Conservation (phyloP, 2,888 invertebrate genomes). For the Harpagoxenus sublaevis region DNA sequence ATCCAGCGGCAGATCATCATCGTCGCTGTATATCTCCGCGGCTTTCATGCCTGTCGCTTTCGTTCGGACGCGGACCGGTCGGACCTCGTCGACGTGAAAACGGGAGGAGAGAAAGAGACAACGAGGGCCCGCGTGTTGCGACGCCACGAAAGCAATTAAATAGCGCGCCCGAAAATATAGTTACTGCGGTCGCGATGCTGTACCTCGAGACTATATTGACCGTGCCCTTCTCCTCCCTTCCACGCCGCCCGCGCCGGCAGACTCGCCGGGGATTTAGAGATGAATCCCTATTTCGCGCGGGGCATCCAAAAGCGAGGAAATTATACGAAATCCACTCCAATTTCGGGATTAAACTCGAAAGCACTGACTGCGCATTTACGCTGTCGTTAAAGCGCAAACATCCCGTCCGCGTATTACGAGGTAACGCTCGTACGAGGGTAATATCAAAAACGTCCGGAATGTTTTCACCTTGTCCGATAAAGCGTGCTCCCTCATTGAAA, state of each 20-base stretch:
- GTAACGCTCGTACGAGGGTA: background rate
- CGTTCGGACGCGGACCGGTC: background rate
- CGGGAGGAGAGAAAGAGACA: background rate
- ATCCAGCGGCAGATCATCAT: slow-evolving; percentile 39
- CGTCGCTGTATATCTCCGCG: background rate
- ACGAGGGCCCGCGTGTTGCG: background rate
- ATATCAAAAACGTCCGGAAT: slow-evolving; percentile 1
- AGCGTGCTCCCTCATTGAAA: background rate
- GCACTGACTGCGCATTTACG: slow-evolving; percentile 9
- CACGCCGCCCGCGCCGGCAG: background rate
- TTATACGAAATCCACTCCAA: slow-evolving; percentile 47
- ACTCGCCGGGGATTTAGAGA: slow-evolving; percentile 26
- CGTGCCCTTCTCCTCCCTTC: background rate
- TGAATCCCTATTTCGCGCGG: slow-evolving; percentile 46
- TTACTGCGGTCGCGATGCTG: slow-evolving; percentile 33
- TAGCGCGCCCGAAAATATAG: slow-evolving; percentile 36
- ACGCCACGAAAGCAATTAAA: slow-evolving; percentile 53
- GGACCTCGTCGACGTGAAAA: background rate
- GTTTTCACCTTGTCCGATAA: background rate
- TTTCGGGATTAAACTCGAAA: slow-evolving; percentile 47
- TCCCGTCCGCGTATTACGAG: background rate
- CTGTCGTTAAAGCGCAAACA: slow-evolving; percentile 38
- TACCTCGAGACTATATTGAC: slow-evolving; percentile 53
- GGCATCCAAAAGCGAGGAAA: slow-evolving; percentile 44
- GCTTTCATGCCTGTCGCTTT: slow-evolving; percentile 27